These are phyloP conservation scores for Epinotia demarniana DNA, from an alignment of 2,888 invertebrate genomes.

Conservation along the genomic window DNA sequence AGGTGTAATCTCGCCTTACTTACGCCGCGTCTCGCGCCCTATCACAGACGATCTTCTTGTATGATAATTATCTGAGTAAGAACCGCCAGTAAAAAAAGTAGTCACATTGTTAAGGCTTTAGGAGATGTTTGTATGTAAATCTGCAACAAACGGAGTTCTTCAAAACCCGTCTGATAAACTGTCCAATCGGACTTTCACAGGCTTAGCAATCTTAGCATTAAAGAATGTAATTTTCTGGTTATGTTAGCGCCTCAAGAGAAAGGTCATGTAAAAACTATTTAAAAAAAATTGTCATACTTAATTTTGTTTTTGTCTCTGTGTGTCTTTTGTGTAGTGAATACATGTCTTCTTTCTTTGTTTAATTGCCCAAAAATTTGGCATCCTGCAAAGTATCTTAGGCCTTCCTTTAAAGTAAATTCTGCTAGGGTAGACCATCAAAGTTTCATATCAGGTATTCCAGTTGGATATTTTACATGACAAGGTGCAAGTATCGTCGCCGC, in stretches of 20 bases:
- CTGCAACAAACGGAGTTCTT: not conserved
- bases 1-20: slow-evolving; percentile 61
- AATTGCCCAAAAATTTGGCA: too few relatives aligned
- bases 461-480: slow-evolving; percentile 20
- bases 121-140: not conserved
- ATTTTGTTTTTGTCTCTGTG: too few relatives aligned
- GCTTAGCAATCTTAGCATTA: not conserved
- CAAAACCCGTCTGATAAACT: not conserved
- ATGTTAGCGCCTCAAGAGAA: not conserved
- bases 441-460: slow-evolving; percentile 16
- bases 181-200: not conserved
- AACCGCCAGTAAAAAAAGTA: slow-evolving; percentile 38
- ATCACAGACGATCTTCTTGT: slow-evolving; percentile 45
- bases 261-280: not conserved
- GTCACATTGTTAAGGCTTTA: slow-evolving; percentile 18
- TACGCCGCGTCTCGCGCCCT: slow-evolving; percentile 39
- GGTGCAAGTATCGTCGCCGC: slow-evolving; percentile 10
- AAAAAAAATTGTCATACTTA: too few relatives aligned
- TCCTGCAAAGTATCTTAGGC: not conserved
- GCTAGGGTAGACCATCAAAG: not conserved
- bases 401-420: not conserved
- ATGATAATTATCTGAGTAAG: slow-evolving; percentile 43
- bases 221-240: not conserved
- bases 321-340: too few relatives aligned
- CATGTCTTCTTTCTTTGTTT: too few relatives aligned